Evolutionary conservation across 2,113 vertebrate genomes (phyloP), one percentile per base, ranked within the genome.

Genomic region (Pseudorhombus dupliciocellatus): DNA sequence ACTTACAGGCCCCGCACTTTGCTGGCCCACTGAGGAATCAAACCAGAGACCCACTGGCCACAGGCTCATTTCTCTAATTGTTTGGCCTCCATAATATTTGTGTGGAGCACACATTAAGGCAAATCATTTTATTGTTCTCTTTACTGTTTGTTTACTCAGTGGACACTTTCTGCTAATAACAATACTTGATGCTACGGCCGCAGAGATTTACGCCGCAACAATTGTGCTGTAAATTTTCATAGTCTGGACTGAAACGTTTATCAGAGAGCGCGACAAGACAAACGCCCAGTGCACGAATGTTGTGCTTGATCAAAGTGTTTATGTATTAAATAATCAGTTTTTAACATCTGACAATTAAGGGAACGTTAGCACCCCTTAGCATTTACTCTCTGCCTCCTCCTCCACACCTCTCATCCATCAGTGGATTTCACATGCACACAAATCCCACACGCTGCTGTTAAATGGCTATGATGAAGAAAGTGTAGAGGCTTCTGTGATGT

Each of bases 51-150:
- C 87, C 66, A 51, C 58, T 53, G 80, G 81, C 80, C 81, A 59
- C 71, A 6, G 55, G 53, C 79, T 84, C 73, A 82, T 85, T 89
- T 73, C 76, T 87, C 66, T 83, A 84, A 88, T 86, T 87, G 77
- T 90, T 54, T 58, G 61, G 70, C 46, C 72, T 84, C 75, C 60
- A 50, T 89, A 80, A 81, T 78, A 52, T 71, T 51, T 59, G 51
- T 66, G 64, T 24, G 22, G 42, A 65, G 61, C 71, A 52, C 66
- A 54, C 73, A 65, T 84, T 80, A 82, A 71, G 77, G 77, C 80
- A 66, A 75, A 81, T 75, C 42, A 74, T 75, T 81, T 82, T 66
- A 88, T 69, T 66, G 70, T 76, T 69, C 50, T 42, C 26, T 71
- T 84, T 74, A 74, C 67, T 76, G 69, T 75, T 71, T 87, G 64